Evolutionary conservation across 2,113 vertebrate genomes (phyloP).

Genomic region (Rousettus leschenaultii): DNA sequence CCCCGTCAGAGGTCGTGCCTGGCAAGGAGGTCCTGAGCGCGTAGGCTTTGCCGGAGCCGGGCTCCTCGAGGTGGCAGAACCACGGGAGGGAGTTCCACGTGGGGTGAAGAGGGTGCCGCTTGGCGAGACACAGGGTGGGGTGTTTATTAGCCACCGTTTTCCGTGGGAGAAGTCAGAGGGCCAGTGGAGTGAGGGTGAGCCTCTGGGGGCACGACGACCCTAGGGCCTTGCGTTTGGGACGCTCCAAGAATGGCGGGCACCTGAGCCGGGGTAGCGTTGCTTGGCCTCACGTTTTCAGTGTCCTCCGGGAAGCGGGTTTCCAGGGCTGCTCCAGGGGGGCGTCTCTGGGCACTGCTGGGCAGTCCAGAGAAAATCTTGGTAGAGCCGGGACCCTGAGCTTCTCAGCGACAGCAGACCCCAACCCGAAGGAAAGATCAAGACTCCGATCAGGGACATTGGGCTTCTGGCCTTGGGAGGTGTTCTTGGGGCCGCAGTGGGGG

Average conservation of each 20-base stretch:
- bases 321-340: not conserved
- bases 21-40: not conserved
- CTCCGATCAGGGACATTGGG: not conserved
- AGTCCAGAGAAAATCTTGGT: not conserved
- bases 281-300: not conserved
- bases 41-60: not conserved
- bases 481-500: not conserved
- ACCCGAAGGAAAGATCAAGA: not conserved
- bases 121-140: not conserved
- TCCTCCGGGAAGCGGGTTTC: not conserved
- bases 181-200: not conserved
- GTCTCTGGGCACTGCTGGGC: not conserved
- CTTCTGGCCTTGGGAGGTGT: not conserved
- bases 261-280: rapidly evolving
- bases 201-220: not conserved
- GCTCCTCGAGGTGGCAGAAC: not conserved
- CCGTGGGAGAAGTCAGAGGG: not conserved
- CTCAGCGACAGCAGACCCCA: not conserved
- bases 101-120: not conserved
- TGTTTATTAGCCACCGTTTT: not conserved
- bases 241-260: not conserved
- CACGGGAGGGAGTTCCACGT: not conserved
- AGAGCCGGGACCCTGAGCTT: not conserved
- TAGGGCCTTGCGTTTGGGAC: not conserved
- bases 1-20: not conserved